phyloP scores from a whole-genome alignment of 2,113 vertebrate genomes.

The Hymenochirus boettgeri region DNA sequence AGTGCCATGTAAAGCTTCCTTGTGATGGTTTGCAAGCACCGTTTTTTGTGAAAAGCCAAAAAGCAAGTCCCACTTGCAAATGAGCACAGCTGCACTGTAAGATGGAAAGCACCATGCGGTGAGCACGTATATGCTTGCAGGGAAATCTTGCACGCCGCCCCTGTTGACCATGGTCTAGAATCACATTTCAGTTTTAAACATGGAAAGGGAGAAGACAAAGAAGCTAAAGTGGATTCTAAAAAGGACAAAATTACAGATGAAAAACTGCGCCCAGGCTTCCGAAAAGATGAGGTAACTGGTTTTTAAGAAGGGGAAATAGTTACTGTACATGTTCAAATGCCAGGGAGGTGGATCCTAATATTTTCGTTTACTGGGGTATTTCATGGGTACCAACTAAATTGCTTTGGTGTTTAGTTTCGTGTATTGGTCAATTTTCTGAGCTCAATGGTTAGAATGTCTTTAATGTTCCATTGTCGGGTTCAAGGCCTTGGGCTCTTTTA shows the following conservation, averaged over 20 bases:
- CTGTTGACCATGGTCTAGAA: constrained; percentile 4
- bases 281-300: constrained; percentile 66
- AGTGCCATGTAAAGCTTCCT: not conserved
- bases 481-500: too few relatives aligned
- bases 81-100: not conserved
- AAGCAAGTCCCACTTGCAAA: not conserved
- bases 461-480: too few relatives aligned
- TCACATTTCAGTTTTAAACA: constrained; percentile 47
- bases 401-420: too few relatives aligned
- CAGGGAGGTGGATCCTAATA: too few relatives aligned
- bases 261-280: constrained; percentile 53
- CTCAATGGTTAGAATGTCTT: too few relatives aligned
- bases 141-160: constrained; percentile 9
- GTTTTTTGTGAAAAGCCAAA: not conserved
- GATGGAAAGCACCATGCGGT: not conserved
- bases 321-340: too few relatives aligned
- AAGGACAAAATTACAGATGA: constrained; percentile 61
- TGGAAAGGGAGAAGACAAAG: constrained; percentile 70
- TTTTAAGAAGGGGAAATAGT: constrained; percentile 25
- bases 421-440: too few relatives aligned
- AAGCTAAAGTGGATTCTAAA: constrained; percentile 59
- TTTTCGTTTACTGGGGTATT: too few relatives aligned
- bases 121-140: constrained; percentile 16
- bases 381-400: too few relatives aligned
- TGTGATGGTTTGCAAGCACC: not conserved